These are phyloP conservation scores for Scaptomyza pallida DNA, from an alignment of 1,140 invertebrate genomes.

Conservation along the genomic window DNA sequence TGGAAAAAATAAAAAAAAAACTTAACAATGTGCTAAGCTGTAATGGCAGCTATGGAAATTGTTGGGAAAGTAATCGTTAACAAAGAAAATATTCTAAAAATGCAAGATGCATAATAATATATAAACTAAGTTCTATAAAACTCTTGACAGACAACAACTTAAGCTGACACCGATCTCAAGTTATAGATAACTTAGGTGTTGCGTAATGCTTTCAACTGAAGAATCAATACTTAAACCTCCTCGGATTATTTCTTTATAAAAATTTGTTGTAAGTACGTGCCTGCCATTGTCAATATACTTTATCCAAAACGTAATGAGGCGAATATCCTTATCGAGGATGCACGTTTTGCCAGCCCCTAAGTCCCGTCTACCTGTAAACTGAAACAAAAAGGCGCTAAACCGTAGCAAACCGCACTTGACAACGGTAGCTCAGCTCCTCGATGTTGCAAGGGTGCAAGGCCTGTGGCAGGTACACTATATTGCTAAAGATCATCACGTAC, in stretches of 20 bases:
- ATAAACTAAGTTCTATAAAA: too few relatives aligned
- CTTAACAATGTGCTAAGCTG: not conserved
- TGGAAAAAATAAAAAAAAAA: slow-evolving; percentile 1
- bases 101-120: too few relatives aligned
- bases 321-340: slow-evolving; percentile 31
- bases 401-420: slow-evolving; percentile 66
- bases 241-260: not conserved
- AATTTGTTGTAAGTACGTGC: slow-evolving; percentile 38
- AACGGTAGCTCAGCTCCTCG: slow-evolving; percentile 34
- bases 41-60: too few relatives aligned
- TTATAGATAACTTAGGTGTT: slow-evolving; percentile 30
- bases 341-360: slow-evolving; percentile 36
- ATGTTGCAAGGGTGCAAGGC: too few relatives aligned
- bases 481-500: slow-evolving; percentile 38
- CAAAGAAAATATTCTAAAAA: not conserved
- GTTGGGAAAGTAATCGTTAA: too few relatives aligned
- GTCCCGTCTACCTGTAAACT: slow-evolving; percentile 24
- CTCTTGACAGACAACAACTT: too few relatives aligned
- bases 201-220: not conserved
- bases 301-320: slow-evolving; percentile 44
- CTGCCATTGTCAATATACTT: slow-evolving; percentile 39
- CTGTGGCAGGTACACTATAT: slow-evolving; percentile 32
- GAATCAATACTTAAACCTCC: slow-evolving; percentile 8
- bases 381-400: slow-evolving; percentile 52
- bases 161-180: slow-evolving; percentile 15